Base-by-base conservation (phyloP, 2,113 vertebrate species). In the Cichladusa arquata region DNA sequence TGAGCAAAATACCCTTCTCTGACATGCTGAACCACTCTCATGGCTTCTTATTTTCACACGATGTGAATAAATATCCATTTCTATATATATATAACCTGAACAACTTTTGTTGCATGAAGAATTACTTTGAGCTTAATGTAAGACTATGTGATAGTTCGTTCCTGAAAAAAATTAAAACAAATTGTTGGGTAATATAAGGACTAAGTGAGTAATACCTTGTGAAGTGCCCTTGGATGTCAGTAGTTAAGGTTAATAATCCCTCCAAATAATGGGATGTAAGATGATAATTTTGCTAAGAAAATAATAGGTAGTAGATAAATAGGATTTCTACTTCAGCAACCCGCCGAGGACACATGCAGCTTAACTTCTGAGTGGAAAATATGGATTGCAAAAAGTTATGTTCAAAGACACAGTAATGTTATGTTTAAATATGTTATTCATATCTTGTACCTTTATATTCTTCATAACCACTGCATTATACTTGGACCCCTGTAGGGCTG, bases 371-470 rank as follows among this genome's bases (percentile, higher is more conserved):
- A 97, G 96, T 47, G 87, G 83, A 90, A 96, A 94, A 97, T 74
- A 73, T 26, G 33, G 78, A 67, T 36, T 86, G 58, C 67, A 95
- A 92, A 82, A 95, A 92, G 62, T 65, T 86, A 91, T 74, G 83
- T 81, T 96, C 77, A 94, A 92, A 97, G 87, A 70, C 11, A 1
- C 34, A 33, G 29, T 96, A 96, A 97, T 95, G 70, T 73, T 66
- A 89, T 95, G 72, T 92, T 97, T 97, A 97, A 98, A 95, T 95
- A 97, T 81, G 67, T 96, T 96, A 97, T 93, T 80, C 64, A 69
- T 76, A 48, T 6, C 3, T 60, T 86, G 80, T 92, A 64, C 90
- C 76, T 97, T 93, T 84, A 76, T 84, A 82, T 85, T 95, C 95
- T 97, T 96, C 90, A 88, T 95, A 97, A 87, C 64, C 69, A 70